These are phyloP conservation scores for Canis aureus DNA, from an alignment of 2,113 vertebrate genomes.

Conservation along the genomic window DNA sequence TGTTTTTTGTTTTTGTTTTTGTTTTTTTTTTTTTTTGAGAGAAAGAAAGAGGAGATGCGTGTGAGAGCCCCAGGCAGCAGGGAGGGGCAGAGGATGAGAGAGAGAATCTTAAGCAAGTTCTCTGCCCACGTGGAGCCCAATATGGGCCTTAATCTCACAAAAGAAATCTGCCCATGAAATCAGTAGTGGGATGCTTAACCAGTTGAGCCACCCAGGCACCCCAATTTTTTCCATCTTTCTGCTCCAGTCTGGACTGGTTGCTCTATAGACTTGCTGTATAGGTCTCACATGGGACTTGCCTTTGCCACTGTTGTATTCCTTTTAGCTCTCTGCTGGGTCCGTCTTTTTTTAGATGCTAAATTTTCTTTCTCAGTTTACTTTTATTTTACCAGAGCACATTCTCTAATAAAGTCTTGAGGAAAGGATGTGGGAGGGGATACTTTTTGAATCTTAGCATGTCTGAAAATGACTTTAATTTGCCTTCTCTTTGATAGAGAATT, in stretches of 20 bases:
- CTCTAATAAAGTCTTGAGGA: not conserved
- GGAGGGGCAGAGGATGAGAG: not conserved
- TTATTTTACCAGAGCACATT: constrained; percentile 21
- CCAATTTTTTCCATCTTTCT: not conserved
- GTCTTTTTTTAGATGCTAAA: not conserved
- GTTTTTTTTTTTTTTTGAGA: no score
- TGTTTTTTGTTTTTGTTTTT: not conserved
- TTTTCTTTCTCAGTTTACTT: constrained; percentile 8
- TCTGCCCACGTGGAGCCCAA: not conserved
- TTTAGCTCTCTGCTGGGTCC: not conserved
- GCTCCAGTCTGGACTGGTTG: not conserved
- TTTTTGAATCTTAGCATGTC: not conserved
- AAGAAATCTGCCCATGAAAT: not conserved
- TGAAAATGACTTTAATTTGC: constrained; percentile 25
- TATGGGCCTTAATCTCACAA: not conserved
- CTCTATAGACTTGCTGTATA: not conserved
- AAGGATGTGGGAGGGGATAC: not conserved
- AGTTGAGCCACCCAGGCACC: not conserved
- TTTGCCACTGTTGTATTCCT: not conserved
- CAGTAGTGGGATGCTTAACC: not conserved
- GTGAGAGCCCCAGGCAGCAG: not conserved
- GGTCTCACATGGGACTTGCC: not conserved
- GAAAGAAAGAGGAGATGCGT: not conserved
- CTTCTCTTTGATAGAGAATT: not conserved
- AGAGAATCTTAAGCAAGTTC: not conserved